Conservation (phyloP, 2,113 vertebrate species). For the Callospermophilus lateralis region DNA sequence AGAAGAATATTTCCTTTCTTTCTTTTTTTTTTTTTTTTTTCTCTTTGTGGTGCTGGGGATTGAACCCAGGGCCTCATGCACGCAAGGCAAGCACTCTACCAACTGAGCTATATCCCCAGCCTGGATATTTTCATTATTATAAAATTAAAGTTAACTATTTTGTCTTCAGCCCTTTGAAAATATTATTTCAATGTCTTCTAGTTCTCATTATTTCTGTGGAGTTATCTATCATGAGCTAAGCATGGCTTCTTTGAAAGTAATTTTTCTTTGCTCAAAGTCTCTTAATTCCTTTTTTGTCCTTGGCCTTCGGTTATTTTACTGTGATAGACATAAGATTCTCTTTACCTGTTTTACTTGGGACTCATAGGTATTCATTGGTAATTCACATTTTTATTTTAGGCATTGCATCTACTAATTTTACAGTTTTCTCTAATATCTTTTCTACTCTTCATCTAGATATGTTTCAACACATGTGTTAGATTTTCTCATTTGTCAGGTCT, state of each 20-base stretch:
- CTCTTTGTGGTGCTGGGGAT: too few species aligned
- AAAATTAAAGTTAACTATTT: constrained; percentile 22
- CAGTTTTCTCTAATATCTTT: background rate
- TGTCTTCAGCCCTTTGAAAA: background rate
- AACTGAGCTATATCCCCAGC: too few species aligned
- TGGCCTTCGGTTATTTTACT: background rate
- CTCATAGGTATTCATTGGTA: background rate
- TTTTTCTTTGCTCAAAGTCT: background rate
- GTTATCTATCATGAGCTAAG: background rate
- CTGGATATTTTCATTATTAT: background rate
- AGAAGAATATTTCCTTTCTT: background rate
- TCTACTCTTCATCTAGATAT: background rate
- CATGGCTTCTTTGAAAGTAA: background rate
- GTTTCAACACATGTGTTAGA: background rate
- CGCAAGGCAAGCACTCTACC: too few species aligned
- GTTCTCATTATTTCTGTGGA: background rate
- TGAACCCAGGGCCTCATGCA: too few species aligned
- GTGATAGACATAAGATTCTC: background rate
- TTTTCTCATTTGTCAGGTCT: background rate
- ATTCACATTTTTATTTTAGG: constrained; percentile 27
- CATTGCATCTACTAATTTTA: background rate
- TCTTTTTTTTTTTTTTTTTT: too few species aligned
- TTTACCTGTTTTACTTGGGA: background rate
- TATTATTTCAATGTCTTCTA: background rate
- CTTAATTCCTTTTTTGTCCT: background rate